Conservation (phyloP, 2,113 vertebrate genomes). For the Rhabdomys dilectus region DNA sequence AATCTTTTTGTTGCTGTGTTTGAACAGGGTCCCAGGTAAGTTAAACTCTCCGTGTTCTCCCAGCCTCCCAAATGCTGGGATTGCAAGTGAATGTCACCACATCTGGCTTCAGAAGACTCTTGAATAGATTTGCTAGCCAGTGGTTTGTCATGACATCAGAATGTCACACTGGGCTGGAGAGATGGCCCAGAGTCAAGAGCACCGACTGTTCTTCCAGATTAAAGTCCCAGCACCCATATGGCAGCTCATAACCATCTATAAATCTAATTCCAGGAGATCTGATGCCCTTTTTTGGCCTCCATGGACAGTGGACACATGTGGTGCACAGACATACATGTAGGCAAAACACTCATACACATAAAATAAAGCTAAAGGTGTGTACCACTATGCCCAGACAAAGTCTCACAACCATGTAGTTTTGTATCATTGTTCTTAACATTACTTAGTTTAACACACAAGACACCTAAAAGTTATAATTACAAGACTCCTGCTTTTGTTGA, state of each 20-base stretch:
- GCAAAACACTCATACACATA: neutral
- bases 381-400: neutral
- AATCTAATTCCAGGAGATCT: neutral
- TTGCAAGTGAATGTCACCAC: too few relatives aligned
- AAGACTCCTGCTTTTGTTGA: neutral
- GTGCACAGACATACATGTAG: neutral
- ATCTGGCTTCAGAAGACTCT: neutral
- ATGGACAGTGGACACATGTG: neutral
- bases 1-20: neutral
- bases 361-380: neutral
- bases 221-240: neutral
- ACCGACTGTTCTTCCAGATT: neutral
- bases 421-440: neutral
- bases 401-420: neutral
- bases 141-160: neutral
- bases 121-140: neutral
- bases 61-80: neutral
- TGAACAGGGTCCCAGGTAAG: neutral
- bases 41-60: neutral
- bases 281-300: neutral
- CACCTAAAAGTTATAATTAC: neutral
- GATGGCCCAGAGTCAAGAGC: neutral
- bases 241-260: neutral
- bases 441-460: neutral
- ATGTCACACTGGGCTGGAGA: neutral